Conservation (phyloP, 2,888 invertebrate species). For the Vesta saturnalis region DNA sequence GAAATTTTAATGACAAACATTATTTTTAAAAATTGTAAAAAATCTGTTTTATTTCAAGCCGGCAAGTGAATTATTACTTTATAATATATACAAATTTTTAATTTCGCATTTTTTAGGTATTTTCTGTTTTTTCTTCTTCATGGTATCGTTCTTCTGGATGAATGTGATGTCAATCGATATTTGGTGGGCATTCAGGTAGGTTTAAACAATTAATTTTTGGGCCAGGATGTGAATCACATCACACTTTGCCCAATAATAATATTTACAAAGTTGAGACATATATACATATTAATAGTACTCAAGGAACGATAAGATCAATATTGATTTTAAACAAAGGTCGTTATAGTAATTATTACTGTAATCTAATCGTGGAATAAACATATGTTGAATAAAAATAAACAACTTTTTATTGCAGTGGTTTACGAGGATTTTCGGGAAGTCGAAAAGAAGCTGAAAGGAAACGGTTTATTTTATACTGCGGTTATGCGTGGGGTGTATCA, state of each 20-base stretch:
- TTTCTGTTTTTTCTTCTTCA: conserved; percentile 12
- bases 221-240: conserved; percentile 1
- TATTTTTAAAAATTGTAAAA: too few relatives aligned
- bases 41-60: too few relatives aligned
- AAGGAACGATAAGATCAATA: not conserved
- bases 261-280: too few relatives aligned
- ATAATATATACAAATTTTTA: not conserved
- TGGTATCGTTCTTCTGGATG: conserved; percentile 81
- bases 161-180: conserved; percentile 89
- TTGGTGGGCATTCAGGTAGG: conserved; percentile 75
- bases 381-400: too few relatives aligned
- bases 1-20: not conserved
- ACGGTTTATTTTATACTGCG: conserved; percentile 36
- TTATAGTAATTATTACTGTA: too few relatives aligned
- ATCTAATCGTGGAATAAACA: too few relatives aligned
- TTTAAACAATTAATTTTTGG: not conserved
- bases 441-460: conserved; percentile 31
- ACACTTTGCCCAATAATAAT: too few relatives aligned
- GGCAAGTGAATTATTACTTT: not conserved
- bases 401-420: conserved; percentile 37
- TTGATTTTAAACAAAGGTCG: not conserved
- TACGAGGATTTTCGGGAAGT: conserved; percentile 32
- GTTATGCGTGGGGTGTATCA: conserved; percentile 42
- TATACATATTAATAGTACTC: not conserved
- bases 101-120: conserved; percentile 4